Evolutionary conservation across 2,113 vertebrate genomes (phyloP), one percentile per base, ranked within the genome.

Genomic region (Cyphomyrus plagiostoma): DNA sequence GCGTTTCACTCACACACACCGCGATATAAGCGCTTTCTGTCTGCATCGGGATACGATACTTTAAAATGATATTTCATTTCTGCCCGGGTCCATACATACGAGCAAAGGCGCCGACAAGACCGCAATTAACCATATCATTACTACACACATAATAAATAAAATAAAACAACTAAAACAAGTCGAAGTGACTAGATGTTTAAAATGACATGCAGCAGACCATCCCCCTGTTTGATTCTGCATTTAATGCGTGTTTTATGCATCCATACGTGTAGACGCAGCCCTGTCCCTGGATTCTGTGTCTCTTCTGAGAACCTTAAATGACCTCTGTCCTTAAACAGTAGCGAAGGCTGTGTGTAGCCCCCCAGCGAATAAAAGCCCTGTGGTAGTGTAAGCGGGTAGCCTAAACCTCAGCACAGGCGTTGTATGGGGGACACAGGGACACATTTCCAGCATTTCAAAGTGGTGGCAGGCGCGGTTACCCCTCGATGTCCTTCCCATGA

Each of bases 251-350:
- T 35, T 56, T 53, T 39, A 83, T 35, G n/a, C 88, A 83, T 62
- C 8, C 53, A 62, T 66, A 45, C 0, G 19, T 4, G 15, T 50
- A 17, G 45, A 74, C n/a, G n/a, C 46, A 50, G 70, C 66, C 52
- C 26, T 56, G 46, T 74, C 26, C 50, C 46, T 56, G 56, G 26
- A 39, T 70, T 42, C 46, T 49, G 46, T 58, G 49, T 56, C 62
- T 88, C 21, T n/a, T 88, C 70, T 45, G 52, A 88, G 89, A 82
- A 90, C 89, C 89, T 90, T 52, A 82, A 82, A 90, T 90, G 86
- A 90, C 86, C 89, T 77, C 86, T 26, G n/a, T 39, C 74, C 49
- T 56, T 84, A 52, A 66, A 53, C 82, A 66, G 77, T n/a, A 52
- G 56, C 8, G 7, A 62, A 62, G 56, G 21, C 56, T n/a, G 21